Base-by-base conservation (phyloP, 2,888 invertebrate species). In the Dryobotodes eremita region DNA sequence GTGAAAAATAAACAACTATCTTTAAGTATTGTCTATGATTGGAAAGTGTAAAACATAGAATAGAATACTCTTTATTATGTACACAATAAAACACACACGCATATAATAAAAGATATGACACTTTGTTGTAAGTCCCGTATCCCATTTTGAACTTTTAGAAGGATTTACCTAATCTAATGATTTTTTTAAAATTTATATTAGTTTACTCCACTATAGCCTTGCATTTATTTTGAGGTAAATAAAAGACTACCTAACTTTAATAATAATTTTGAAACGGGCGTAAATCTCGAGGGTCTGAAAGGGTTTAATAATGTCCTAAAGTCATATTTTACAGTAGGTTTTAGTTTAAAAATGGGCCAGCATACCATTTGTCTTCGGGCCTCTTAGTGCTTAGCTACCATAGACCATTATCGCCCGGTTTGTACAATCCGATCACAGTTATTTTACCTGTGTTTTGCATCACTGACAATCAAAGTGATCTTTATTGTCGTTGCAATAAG, bases 181-280 rank as follows among this genome's bases (percentile, higher is more conserved):
- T n/a, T n/a, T n/a, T n/a, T n/a, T n/a, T n/a, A n/a, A 17, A 71
- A 13, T 36, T 42, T 23, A 13, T n/a, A 48, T 71, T 72, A 46
- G 3, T 31, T 50, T 62, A 71, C 82, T 83, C 71, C 74, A 77
- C 75, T 79, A 72, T 23, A 71, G 6, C 11, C 48, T 69, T 86
- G 86, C 84, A 86, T 86, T 83, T 86, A 86, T 78, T 86, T 73
- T 65, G 15, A 53, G 23, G 23, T 64, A 46, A 65, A 57, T 71
- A 64, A 70, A 82, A 70, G 23, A 78, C 53, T 53, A 31, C 11
- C 1, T 42, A 59, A 42, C 13, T 75, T 48, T 69, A 23, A n/a
- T 69, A 17, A 61, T 23, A 61, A 31, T 59, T 48, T 61, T 55
- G 26, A 48, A 83, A 62, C 31, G 1, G 23, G 46, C 50, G 42